Conservation (phyloP, 2,888 invertebrate species). For the Byasa hedistus region DNA sequence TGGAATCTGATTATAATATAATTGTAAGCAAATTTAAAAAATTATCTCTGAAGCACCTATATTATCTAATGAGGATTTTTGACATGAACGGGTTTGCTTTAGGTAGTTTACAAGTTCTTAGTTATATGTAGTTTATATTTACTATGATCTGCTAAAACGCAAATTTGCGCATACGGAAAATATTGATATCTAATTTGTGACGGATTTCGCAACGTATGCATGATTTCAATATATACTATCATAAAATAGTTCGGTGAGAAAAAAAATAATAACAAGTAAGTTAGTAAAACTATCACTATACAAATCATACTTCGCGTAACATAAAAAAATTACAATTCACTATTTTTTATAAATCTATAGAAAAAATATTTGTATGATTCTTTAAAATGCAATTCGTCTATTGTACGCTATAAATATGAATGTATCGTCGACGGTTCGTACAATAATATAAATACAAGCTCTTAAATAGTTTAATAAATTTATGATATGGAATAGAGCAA, state of each 20-base stretch:
- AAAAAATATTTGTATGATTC: conserved; percentile 55
- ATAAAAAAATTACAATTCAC: conserved; percentile 20
- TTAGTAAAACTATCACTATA: neutral
- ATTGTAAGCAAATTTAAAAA: conserved; percentile 59
- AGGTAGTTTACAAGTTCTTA: conserved; percentile 15
- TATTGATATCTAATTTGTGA: conserved; percentile 26
- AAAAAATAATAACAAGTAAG: conserved; percentile 11
- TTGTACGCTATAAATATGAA: conserved; percentile 50
- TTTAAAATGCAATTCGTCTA: conserved; percentile 42
- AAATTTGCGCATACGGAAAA: conserved; percentile 6
- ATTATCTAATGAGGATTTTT: conserved; percentile 33
- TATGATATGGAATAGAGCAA: conserved; percentile 70
- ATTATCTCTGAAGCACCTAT: conserved; percentile 62
- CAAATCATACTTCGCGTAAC: neutral
- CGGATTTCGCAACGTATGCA: conserved; percentile 24
- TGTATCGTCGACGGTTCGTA: conserved; percentile 44
- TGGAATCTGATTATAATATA: conserved; percentile 59
- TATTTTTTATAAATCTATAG: conserved; percentile 54
- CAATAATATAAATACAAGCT: conserved; percentile 60
- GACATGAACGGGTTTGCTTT: conserved; percentile 18
- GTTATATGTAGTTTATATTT: conserved; percentile 5
- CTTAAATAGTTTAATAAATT: conserved; percentile 56
- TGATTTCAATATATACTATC: conserved; percentile 1
- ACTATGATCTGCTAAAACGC: conserved; percentile 8
- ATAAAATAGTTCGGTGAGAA: conserved; percentile 10